Conservation (phyloP, 2,888 invertebrate species). For the Diarsia mendica region DNA sequence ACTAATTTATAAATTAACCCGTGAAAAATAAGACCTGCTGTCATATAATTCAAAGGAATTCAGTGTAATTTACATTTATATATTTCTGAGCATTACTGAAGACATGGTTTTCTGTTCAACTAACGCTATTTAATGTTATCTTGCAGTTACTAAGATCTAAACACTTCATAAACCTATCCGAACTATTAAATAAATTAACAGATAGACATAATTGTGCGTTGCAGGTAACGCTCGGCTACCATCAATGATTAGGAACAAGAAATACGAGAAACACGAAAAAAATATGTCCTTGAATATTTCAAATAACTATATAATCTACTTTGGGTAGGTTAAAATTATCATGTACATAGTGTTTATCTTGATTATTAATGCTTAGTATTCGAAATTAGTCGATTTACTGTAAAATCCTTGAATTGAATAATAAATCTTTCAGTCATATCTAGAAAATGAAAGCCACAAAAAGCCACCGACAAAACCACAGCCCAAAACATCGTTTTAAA, state of each 20-base stretch:
- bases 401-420: not conserved
- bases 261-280: not conserved
- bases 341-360: not conserved
- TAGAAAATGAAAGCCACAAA: not conserved
- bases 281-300: not conserved
- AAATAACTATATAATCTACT: not conserved
- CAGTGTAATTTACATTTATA: not conserved
- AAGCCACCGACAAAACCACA: not conserved
- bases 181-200: not conserved
- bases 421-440: not conserved
- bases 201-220: conserved; percentile 5
- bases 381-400: not conserved
- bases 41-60: too few species aligned
- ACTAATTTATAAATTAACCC: too few species aligned
- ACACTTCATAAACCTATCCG: not conserved
- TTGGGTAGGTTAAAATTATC: not conserved
- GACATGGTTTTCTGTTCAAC: not conserved
- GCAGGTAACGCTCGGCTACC: conserved; percentile 34
- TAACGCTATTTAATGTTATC: not conserved
- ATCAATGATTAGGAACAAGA: conserved; percentile 8
- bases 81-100: not conserved
- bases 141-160: not conserved
- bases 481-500: conserved; percentile 13
- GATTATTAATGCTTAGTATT: not conserved
- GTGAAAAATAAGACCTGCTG: too few species aligned